Evolutionary conservation across 2,797 vertebrate genomes (phyloP).

Genomic region (Triplophysa bombifrons): DNA sequence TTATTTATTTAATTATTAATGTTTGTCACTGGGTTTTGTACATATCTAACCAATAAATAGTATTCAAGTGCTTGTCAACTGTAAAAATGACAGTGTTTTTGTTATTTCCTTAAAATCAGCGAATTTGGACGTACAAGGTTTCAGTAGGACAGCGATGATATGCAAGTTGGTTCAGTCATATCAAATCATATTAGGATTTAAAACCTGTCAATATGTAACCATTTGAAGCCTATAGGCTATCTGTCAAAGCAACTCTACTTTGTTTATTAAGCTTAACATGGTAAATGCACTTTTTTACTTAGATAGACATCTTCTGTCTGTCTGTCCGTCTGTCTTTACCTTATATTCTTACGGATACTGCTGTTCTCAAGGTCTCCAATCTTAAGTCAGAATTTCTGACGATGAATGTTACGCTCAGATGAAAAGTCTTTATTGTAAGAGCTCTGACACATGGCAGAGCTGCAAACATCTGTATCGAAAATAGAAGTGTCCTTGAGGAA

Average conservation of each 20-base stretch:
- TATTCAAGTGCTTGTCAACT: too few species aligned
- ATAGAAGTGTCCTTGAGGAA: slow-evolving; percentile 39
- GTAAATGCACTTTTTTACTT: background rate
- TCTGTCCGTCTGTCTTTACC: background rate
- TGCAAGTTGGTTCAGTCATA: background rate
- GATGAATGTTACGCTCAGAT: slow-evolving; percentile 4
- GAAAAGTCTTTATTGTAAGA: slow-evolving; percentile 28
- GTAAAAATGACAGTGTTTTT: too few species aligned
- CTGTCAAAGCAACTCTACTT: background rate
- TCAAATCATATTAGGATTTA: background rate
- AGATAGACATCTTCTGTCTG: background rate
- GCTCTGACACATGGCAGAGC: slow-evolving; percentile 10
- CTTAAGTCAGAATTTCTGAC: background rate
- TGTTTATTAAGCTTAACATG: background rate
- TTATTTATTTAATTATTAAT: too few species aligned
- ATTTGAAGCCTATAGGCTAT: background rate
- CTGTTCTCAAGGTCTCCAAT: slow-evolving; percentile 27
- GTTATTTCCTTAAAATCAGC: too few species aligned
- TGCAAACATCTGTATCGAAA: slow-evolving; percentile 43
- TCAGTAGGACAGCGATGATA: too few species aligned
- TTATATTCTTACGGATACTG: background rate
- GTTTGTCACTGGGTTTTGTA: too few species aligned
- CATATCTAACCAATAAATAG: too few species aligned
- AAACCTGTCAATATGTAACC: background rate
- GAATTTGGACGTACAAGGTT: too few species aligned